phyloP scores from a whole-genome alignment of 1,140 invertebrate genomes.

The Hetaerina americana region DNA sequence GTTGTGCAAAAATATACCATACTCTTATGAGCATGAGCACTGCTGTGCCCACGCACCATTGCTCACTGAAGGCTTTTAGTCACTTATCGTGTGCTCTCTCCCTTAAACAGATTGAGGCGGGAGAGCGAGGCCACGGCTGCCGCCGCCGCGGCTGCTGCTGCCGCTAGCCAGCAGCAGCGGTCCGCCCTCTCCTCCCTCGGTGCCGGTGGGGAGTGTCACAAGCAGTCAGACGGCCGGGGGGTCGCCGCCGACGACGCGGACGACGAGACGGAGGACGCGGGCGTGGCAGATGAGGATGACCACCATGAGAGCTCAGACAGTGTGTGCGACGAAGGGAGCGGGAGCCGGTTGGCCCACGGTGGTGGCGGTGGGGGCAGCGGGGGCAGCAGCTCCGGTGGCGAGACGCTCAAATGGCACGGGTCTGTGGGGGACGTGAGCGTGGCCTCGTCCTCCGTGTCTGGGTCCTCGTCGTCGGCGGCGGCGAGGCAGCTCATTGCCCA shows the following conservation, averaged over 20 bases:
- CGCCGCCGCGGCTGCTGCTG: slow-evolving; percentile 3
- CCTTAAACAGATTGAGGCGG: slow-evolving; percentile 19
- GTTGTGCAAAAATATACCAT: too few species aligned
- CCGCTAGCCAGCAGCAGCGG: background rate
- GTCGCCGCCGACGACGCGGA: background rate
- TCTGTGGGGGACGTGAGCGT: slow-evolving; percentile 63
- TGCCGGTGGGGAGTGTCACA: background rate
- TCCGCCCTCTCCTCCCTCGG: background rate
- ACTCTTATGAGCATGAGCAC: too few species aligned
- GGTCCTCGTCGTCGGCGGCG: slow-evolving; percentile 13
- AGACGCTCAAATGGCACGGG: slow-evolving; percentile 70
- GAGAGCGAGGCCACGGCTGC: slow-evolving; percentile 20
- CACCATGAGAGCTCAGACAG: background rate
- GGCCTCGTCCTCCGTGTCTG: slow-evolving; percentile 20
- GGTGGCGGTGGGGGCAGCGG: slow-evolving; percentile 48
- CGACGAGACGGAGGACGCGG: background rate
- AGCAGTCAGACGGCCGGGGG: background rate
- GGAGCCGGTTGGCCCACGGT: slow-evolving; percentile 22
- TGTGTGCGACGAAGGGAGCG: slow-evolving; percentile 4
- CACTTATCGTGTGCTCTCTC: too few species aligned
- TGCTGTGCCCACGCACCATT: too few species aligned
- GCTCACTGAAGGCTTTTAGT: too few species aligned
- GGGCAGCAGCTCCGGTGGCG: slow-evolving; percentile 45
- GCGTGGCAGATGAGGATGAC: slow-evolving; percentile 21
- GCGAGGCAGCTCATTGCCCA: slow-evolving; percentile 57